These are phyloP conservation scores for Penaeus chinensis DNA, from an alignment of 1,140 invertebrate genomes.

Conservation along the genomic window DNA sequence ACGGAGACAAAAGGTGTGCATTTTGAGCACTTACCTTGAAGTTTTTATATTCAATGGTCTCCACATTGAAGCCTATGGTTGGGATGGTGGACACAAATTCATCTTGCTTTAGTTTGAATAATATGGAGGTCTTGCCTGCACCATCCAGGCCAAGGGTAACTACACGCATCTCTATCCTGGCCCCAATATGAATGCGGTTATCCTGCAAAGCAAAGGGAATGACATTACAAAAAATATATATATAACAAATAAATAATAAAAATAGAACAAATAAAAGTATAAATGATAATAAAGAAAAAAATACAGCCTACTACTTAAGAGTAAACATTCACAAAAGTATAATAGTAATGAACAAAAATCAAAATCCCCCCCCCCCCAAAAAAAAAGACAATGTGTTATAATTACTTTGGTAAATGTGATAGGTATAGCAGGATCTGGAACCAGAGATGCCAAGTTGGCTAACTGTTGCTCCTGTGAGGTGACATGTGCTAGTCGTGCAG, in stretches of 20 bases:
- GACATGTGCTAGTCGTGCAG: constrained; percentile 71
- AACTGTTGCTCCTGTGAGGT: constrained; percentile 76
- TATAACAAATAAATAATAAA: neutral
- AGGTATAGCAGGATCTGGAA: constrained; percentile 74
- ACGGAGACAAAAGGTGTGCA: neutral
- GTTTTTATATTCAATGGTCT: constrained; percentile 72
- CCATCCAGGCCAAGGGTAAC: constrained; percentile 75
- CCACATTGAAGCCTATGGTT: constrained; percentile 75
- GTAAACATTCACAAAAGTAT: neutral
- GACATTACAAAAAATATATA: neutral
- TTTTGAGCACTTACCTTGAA: constrained; percentile 53
- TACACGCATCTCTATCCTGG: constrained; percentile 76
- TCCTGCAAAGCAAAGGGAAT: constrained; percentile 68
- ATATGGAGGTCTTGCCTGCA: constrained; percentile 75
- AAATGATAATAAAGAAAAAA: neutral
- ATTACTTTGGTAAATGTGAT: constrained; percentile 76
- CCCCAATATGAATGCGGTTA: constrained; percentile 76
- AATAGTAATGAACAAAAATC: neutral
- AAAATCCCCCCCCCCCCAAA: neutral
- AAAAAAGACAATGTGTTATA: neutral
- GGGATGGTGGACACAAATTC: constrained; percentile 77
- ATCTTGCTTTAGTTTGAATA: constrained; percentile 76
- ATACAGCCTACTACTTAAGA: too few relatives aligned
- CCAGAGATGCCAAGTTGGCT: constrained; percentile 71
- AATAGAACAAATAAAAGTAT: neutral